Conservation (phyloP, 2,888 invertebrate genomes). For the Melangyna quadrimaculata region DNA sequence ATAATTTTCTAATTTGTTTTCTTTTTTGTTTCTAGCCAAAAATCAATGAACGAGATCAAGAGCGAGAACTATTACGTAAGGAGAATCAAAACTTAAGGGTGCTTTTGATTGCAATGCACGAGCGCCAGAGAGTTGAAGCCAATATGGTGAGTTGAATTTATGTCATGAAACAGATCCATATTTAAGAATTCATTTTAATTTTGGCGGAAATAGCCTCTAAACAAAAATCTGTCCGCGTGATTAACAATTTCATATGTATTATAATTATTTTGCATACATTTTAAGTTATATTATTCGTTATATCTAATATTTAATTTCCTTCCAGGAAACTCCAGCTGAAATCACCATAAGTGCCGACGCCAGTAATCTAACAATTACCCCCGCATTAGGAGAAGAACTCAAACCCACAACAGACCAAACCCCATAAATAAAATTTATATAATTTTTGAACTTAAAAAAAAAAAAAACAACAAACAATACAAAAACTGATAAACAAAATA, state of each 20-base stretch:
- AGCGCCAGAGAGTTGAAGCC: conserved; percentile 80
- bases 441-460: background rate
- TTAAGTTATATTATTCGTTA: no score
- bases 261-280: background rate
- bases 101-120: conserved; percentile 85
- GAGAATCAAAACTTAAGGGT: conserved; percentile 88
- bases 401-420: conserved; percentile 63
- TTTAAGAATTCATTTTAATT: no score
- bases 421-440: conserved; percentile 31
- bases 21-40: conserved; percentile 84
- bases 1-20: background rate
- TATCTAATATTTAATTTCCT: background rate
- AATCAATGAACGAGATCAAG: conserved; percentile 88
- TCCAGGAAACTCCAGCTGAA: conserved; percentile 79
- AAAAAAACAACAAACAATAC: conserved; percentile 4
- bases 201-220: no score
- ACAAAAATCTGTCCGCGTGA: no score
- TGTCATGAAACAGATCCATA: background rate
- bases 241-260: no score
- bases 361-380: conserved; percentile 74
- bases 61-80: conserved; percentile 87
- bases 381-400: conserved; percentile 26
- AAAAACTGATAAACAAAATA: conserved; percentile 32
- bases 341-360: conserved; percentile 77
- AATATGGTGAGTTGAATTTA: conserved; percentile 74